phyloP scores from a whole-genome alignment of 1,140 invertebrate species.

The Carcinoscorpius rotundicauda region DNA sequence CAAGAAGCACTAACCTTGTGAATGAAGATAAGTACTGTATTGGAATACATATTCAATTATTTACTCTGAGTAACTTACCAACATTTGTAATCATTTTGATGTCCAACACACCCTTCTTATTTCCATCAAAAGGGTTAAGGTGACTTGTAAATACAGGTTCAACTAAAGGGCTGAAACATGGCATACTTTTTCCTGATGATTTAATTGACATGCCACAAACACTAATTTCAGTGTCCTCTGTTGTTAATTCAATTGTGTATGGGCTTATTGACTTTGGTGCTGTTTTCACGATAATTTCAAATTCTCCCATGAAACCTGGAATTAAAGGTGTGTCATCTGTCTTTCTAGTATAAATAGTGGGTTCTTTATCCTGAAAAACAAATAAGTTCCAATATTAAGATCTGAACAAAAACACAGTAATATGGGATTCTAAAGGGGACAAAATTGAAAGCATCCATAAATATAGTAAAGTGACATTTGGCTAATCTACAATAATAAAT shows the following conservation, averaged over 20 bases:
- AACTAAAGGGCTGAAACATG: slow-evolving; percentile 17
- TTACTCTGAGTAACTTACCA: slow-evolving; percentile 10
- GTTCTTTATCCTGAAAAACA: slow-evolving; percentile 8
- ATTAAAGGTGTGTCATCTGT: slow-evolving; percentile 6
- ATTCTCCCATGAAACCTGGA: slow-evolving; percentile 17
- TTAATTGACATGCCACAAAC: slow-evolving; percentile 23
- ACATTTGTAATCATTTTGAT: slow-evolving; percentile 21
- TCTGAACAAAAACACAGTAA: too few relatives aligned
- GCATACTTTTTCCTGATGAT: slow-evolving; percentile 21
- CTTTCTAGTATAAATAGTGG: slow-evolving; percentile 1
- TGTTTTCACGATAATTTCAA: slow-evolving; percentile 12
- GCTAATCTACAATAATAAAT: too few relatives aligned
- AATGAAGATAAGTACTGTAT: too few relatives aligned
- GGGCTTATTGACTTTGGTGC: slow-evolving; percentile 15
- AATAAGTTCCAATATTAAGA: neutral
- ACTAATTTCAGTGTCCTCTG: slow-evolving; percentile 17
- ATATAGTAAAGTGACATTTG: too few relatives aligned
- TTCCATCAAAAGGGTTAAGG: slow-evolving; percentile 15
- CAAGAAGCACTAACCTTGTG: too few relatives aligned
- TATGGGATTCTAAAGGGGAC: too few relatives aligned
- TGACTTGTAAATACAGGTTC: slow-evolving; percentile 20
- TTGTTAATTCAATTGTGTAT: slow-evolving; percentile 12
- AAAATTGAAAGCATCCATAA: too few relatives aligned
- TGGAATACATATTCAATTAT: too few relatives aligned
- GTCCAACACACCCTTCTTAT: slow-evolving; percentile 16